Conservation (phyloP, 1,140 invertebrate species). For the Heliconius nattereri region DNA sequence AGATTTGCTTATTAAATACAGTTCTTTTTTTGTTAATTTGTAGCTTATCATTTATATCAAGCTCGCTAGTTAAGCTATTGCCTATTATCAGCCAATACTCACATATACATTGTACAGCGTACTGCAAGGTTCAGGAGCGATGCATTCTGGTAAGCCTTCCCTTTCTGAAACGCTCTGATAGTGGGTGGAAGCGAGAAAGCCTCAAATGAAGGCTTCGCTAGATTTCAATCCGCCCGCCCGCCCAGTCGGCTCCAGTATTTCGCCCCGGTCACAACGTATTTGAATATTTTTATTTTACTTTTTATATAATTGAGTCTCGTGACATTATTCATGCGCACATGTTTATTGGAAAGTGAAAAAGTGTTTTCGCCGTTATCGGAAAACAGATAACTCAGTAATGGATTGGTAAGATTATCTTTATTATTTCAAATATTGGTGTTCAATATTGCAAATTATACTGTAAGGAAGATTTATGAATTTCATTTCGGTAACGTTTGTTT, state of each 20-base stretch:
- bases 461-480: slow-evolving; percentile 6
- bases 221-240: slow-evolving; percentile 67
- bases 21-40: not conserved
- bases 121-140: slow-evolving; percentile 54
- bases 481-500: not conserved
- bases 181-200: slow-evolving; percentile 56
- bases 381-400: slow-evolving; percentile 25
- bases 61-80: slow-evolving; percentile 10
- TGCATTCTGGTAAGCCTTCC: slow-evolving; percentile 57
- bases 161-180: slow-evolving; percentile 36
- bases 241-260: slow-evolving; percentile 65
- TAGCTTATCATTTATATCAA: slow-evolving; percentile 8
- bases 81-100: slow-evolving; percentile 22
- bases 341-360: slow-evolving; percentile 15
- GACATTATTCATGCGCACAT: not conserved
- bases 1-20: not conserved
- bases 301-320: slow-evolving; percentile 2
- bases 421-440: not conserved
- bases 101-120: slow-evolving; percentile 19
- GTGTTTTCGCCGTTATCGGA: slow-evolving; percentile 9
- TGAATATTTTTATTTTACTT: slow-evolving; percentile 28
- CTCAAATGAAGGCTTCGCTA: slow-evolving; percentile 59
- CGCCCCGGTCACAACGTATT: slow-evolving; percentile 50
- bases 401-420: slow-evolving; percentile 35
- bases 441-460: slow-evolving; percentile 9